Evolutionary conservation across 2,113 vertebrate species (phyloP).

Genomic region (Serinus canaria): DNA sequence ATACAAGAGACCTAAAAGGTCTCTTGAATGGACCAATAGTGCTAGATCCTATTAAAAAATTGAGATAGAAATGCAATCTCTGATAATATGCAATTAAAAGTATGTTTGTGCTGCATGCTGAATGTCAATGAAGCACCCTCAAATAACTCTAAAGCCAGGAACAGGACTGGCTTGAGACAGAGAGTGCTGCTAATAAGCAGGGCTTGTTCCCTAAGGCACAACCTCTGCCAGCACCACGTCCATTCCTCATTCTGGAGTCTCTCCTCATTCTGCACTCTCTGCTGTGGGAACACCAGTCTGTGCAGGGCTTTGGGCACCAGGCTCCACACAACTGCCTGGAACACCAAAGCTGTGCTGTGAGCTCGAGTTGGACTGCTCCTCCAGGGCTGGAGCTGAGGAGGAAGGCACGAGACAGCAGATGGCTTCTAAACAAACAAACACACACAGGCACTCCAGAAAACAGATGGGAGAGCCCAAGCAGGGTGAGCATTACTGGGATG

Average conservation of each 20-base stretch:
- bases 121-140: background rate
- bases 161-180: background rate
- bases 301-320: background rate
- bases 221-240: background rate
- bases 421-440: conserved; percentile 4
- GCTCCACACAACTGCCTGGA: background rate
- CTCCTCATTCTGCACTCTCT: no score
- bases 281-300: background rate
- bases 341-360: background rate
- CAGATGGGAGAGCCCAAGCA: background rate
- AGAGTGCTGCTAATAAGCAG: background rate
- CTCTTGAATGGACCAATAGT: background rate
- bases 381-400: background rate
- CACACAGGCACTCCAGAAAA: background rate
- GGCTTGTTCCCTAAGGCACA: background rate
- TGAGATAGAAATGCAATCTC: background rate
- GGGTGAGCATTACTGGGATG: background rate
- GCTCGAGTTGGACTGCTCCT: background rate
- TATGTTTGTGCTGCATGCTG: background rate
- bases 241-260: background rate
- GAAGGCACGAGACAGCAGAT: background rate
- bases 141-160: background rate
- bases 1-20: background rate
- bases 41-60: background rate
- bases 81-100: background rate